Evolutionary conservation across 2,888 invertebrate genomes (phyloP), one percentile per base, ranked within the genome.

Genomic region (Agrotis puta): DNA sequence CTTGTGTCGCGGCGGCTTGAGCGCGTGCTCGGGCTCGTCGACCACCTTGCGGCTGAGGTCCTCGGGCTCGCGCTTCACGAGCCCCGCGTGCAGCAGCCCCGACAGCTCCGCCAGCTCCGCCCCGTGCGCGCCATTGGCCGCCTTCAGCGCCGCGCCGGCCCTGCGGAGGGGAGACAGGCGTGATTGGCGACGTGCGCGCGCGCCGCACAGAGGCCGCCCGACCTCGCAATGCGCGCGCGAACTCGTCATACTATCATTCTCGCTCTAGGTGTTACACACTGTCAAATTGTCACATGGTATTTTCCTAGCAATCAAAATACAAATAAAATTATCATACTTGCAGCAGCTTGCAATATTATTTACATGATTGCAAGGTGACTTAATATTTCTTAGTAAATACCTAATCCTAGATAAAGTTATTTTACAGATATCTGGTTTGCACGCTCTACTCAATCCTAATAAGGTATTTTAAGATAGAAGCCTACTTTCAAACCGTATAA

Each of bases 11-110:
- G 93, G 93, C 96, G 96, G 94, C 97, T 96, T 92, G 97, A 96
- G 92, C 97, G 97, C 94, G 96, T 96, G 95, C 92, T 94, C 93
- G 89, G 97, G 97, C 93, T 96, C 96, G 92, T 96, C 97, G 92
- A 96, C 96, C 93, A 97, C 95, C 96, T 97, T 97, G 93, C 97
- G 97, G 96, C 98, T 98, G 86, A 98, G 96, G 93, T 98, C 98
- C 96, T 98, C 98, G 89, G 98, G 98, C 94, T 98, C 98, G 92
- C 98, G 97, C 96, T 98, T 98, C 93, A 98, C 97, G 92, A 97
- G 97, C 91, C 97, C 97, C 92, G 97, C 96, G 94, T 97, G 97
- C 85, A 97, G 96, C 94, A 97, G 96, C 86, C 96, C 96, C 92
- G 95, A 96, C 91, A 95, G 96, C 91, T 96, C 96, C 93, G 93